Evolutionary conservation across 2,797 vertebrate genomes (phyloP).

Genomic region (Acipenser ruthenus): DNA sequence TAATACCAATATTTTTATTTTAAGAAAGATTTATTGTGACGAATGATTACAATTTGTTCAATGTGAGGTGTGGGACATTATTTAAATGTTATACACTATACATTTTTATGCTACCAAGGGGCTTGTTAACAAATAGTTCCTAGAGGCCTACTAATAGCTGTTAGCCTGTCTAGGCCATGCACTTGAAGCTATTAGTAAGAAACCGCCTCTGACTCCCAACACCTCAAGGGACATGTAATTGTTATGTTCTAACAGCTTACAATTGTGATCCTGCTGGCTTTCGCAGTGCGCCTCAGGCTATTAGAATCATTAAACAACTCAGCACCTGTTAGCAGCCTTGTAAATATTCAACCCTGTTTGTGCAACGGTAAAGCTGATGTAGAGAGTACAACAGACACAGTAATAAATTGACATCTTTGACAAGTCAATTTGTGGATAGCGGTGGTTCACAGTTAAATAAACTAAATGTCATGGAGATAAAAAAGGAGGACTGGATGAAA

Average conservation of each 20-base stretch:
- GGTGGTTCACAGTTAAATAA: constrained; percentile 71
- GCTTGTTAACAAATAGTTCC: constrained; percentile 55
- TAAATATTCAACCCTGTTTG: constrained; percentile 74
- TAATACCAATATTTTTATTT: too few relatives aligned
- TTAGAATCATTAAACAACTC: constrained; percentile 75
- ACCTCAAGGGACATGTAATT: constrained; percentile 70
- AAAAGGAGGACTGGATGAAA: constrained; percentile 60
- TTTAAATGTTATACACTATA: constrained; percentile 3
- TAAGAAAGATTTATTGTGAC: too few relatives aligned
- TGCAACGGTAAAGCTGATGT: constrained; percentile 71
- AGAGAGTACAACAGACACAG: constrained; percentile 63
- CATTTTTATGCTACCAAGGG: constrained; percentile 30
- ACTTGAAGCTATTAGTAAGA: constrained; percentile 70
- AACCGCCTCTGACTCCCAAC: constrained; percentile 77
- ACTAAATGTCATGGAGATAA: constrained; percentile 69
- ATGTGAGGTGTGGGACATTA: background rate
- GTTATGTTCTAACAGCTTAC: constrained; percentile 75
- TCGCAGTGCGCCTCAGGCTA: constrained; percentile 68
- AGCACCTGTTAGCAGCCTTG: constrained; percentile 77
- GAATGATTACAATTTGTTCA: background rate
- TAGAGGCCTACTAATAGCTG: constrained; percentile 63
- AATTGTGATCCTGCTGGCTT: constrained; percentile 68
- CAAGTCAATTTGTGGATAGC: constrained; percentile 76
- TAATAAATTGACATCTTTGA: constrained; percentile 76
- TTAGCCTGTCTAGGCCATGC: constrained; percentile 69